Percentiles rank a stretch among this genome's conserved stretches.
Evolutionary conservation across 1,140 invertebrate genomes (phyloP).

Genomic region (Bombus fervidus): DNA sequence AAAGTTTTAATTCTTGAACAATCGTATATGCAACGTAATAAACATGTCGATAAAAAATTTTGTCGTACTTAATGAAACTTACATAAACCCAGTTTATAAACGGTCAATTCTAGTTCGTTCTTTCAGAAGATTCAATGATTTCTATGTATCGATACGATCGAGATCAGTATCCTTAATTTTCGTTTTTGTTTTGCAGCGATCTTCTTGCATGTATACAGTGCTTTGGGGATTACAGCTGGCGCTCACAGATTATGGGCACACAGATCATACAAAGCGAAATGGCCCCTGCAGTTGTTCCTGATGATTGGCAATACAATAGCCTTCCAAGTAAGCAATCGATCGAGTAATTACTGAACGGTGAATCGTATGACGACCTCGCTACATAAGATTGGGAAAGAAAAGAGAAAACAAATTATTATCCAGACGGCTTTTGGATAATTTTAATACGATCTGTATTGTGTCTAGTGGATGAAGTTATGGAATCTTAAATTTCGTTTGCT

Average conservation of each 20-base stretch:
- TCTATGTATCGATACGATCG: neutral
- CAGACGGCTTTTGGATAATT: neutral
- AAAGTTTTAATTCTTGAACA: no score
- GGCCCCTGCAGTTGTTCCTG: slow-evolving; percentile 91
- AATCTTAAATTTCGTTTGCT: no score
- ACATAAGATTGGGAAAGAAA: neutral
- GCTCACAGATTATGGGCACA: slow-evolving; percentile 97
- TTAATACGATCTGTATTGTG: no score
- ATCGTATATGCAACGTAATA: no score
- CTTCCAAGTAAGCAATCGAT: slow-evolving; percentile 87
- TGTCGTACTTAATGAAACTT: no score
- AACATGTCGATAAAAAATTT: no score
- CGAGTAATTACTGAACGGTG: no score
- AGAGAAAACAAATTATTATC: neutral
- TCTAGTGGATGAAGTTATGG: no score
- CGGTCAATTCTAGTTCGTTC: no score
- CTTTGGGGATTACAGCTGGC: slow-evolving; percentile 95
- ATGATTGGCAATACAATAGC: slow-evolving; percentile 92
- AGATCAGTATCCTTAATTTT: neutral
- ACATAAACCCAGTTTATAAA: no score
- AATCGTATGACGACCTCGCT: neutral
- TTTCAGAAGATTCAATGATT: no score
- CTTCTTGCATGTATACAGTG: slow-evolving; percentile 87
- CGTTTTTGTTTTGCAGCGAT: slow-evolving; percentile 83
- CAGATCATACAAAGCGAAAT: slow-evolving; percentile 95